These are phyloP conservation scores for Gymnothorax javanicus DNA, from an alignment of 2,797 vertebrate species.

Conservation along the genomic window DNA sequence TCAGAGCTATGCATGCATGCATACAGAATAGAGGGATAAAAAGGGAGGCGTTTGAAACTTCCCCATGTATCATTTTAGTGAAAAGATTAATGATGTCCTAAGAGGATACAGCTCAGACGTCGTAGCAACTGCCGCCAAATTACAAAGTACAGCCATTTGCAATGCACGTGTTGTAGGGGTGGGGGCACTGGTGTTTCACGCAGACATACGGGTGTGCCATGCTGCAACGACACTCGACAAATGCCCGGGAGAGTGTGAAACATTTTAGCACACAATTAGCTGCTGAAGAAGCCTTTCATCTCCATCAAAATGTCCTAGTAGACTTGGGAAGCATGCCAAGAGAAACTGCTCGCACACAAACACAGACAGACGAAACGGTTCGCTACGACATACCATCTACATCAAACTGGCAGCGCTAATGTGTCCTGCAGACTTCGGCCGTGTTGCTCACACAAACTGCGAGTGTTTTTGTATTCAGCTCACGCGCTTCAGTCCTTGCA, in stretches of 20 bases:
- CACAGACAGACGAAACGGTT: slow-evolving; percentile 4
- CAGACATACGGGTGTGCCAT: background rate
- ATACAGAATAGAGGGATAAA: background rate
- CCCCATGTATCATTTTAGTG: background rate
- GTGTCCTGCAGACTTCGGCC: background rate
- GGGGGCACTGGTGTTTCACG: background rate
- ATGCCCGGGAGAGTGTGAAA: background rate
- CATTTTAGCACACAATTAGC: slow-evolving; percentile 12
- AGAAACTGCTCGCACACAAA: background rate
- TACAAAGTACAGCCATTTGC: background rate
- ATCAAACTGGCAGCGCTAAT: background rate
- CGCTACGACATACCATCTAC: background rate
- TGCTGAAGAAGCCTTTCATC: background rate
- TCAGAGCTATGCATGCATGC: background rate
- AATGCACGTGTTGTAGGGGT: background rate
- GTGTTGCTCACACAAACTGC: background rate
- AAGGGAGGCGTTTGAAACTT: background rate
- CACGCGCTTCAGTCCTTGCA: background rate
- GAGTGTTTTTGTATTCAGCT: slow-evolving; percentile 15
- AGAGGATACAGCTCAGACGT: background rate
- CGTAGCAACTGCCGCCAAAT: background rate
- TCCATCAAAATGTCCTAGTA: background rate
- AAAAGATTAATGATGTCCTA: background rate
- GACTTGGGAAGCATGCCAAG: background rate
- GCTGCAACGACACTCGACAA: background rate